Conservation (phyloP, 2,113 vertebrate species). For the Cryptotis parvus region DNA sequence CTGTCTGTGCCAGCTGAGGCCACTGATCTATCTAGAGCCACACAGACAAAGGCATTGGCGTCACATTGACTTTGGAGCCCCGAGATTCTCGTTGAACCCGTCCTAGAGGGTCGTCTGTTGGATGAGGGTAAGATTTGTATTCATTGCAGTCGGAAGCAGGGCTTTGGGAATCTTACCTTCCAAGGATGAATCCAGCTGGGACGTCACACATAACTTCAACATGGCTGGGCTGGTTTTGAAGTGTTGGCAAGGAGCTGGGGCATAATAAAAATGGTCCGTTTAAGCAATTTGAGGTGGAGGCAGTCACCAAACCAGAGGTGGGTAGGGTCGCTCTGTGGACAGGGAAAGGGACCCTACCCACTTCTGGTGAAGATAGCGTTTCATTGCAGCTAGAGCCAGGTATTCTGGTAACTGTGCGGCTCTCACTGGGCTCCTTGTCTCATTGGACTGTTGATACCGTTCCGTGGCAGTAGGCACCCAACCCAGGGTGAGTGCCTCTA, state of each 20-base stretch:
- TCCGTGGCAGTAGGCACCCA: not conserved
- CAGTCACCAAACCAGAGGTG: not conserved
- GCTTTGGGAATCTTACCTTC: not conserved
- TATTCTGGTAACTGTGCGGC: too few species aligned
- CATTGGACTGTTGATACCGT: not conserved
- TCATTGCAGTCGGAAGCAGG: too few species aligned
- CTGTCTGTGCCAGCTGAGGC: too few species aligned
- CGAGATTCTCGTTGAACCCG: not conserved
- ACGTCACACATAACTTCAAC: not conserved
- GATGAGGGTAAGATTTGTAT: rapidly evolving
- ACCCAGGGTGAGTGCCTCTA: not conserved
- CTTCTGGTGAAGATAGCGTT: too few species aligned
- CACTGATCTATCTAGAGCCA: too few species aligned
- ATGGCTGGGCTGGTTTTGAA: not conserved
- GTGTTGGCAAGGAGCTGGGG: not conserved
- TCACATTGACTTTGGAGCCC: not conserved
- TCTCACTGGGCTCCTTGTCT: not conserved
- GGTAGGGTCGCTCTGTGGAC: not conserved
- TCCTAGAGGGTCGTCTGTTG: not conserved
- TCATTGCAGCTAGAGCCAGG: too few species aligned
- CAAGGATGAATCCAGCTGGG: not conserved
- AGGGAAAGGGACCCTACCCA: not conserved
- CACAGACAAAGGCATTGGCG: not conserved
- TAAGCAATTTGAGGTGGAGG: not conserved
- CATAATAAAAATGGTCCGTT: not conserved